These are phyloP conservation scores for Spinus olivaceus DNA, from an alignment of 2,797 vertebrate genomes.

Conservation along the genomic window DNA sequence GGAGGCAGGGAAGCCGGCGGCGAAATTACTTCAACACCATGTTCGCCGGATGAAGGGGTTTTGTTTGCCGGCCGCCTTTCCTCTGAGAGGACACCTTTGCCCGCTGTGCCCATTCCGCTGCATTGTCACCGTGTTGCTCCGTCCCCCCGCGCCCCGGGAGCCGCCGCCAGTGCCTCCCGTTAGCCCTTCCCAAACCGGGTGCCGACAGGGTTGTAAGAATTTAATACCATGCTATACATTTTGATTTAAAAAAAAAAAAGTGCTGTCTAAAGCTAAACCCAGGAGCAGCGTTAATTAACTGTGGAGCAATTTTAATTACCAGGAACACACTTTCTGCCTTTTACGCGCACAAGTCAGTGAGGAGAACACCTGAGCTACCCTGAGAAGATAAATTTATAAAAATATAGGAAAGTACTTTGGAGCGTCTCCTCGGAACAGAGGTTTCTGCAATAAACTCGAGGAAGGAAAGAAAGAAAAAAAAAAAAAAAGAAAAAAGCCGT, in stretches of 20 bases:
- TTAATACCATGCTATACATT: neutral
- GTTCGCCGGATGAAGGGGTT: neutral
- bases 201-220: neutral
- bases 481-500: fast-evolving
- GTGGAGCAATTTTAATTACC: neutral
- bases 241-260: neutral
- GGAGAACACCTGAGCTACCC: neutral
- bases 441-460: neutral
- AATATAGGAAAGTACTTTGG: neutral
- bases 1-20: slow-evolving; percentile 10
- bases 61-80: neutral
- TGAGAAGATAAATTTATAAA: neutral
- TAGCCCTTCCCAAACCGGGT: neutral
- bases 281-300: neutral
- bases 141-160: neutral
- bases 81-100: neutral
- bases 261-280: neutral
- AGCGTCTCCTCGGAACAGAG: neutral
- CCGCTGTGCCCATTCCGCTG: neutral
- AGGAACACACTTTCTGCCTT: neutral
- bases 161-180: neutral
- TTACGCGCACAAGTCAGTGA: neutral
- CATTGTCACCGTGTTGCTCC: neutral
- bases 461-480: fast-evolving
- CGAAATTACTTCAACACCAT: neutral